Conservation (phyloP, 23 tunicate species). For the Phallusia fumigata region DNA sequence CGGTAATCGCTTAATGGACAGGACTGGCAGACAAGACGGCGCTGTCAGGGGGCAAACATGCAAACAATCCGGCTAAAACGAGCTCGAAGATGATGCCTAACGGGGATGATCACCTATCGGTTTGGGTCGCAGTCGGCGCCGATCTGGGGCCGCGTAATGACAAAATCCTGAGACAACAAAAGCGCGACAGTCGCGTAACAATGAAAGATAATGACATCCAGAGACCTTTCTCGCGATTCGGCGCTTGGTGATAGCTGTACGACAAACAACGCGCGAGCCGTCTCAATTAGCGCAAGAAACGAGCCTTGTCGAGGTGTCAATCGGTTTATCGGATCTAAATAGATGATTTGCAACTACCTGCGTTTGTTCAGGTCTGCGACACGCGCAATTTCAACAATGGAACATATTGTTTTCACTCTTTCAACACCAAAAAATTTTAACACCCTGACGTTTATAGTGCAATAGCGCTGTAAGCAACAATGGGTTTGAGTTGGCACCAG, state of each 20-base stretch:
- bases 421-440: too few relatives aligned
- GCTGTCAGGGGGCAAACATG: neutral
- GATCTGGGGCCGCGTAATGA: neutral
- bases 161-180: slow-evolving; percentile 9
- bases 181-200: slow-evolving; percentile 15
- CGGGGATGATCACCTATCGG: slow-evolving; percentile 2
- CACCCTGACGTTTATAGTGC: too few relatives aligned
- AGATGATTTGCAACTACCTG: too few relatives aligned
- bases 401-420: too few relatives aligned
- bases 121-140: neutral
- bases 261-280: neutral
- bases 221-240: slow-evolving; percentile 1
- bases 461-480: too few relatives aligned
- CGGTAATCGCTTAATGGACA: neutral
- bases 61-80: neutral
- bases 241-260: neutral
- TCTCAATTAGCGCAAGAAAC: neutral
- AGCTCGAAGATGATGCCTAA: neutral
- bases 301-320: neutral
- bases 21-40: neutral
- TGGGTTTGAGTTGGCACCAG: too few relatives aligned
- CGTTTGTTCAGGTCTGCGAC: too few relatives aligned
- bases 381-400: too few relatives aligned
- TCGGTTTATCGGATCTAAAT: too few relatives aligned
- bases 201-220: slow-evolving; percentile 10